Percentiles rank a stretch among this genome's conserved stretches.
Evolutionary conservation across 2,113 vertebrate species (phyloP).

Genomic region (Rhinogobius similis): DNA sequence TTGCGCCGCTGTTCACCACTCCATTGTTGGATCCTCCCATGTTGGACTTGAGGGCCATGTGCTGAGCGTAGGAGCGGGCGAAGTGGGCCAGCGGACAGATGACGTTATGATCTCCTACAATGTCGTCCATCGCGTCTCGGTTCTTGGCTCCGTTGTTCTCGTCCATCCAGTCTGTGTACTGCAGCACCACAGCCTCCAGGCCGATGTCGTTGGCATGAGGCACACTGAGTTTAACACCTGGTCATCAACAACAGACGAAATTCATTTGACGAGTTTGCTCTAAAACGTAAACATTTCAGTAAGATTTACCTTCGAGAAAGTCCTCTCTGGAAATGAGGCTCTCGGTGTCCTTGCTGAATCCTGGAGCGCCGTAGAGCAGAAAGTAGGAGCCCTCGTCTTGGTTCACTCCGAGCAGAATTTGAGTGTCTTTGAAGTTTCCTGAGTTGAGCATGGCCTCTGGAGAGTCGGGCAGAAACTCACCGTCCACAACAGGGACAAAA

Average conservation of each 20-base stretch:
- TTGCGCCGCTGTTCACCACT: conserved; percentile 60
- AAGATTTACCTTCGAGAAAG: conserved; percentile 83
- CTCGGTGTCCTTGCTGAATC: conserved; percentile 93
- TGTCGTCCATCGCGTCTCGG: conserved; percentile 87
- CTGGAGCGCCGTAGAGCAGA: conserved; percentile 88
- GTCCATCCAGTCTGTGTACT: conserved; percentile 92
- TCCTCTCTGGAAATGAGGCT: conserved; percentile 89
- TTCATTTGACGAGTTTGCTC: neutral
- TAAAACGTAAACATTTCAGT: neutral
- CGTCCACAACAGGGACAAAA: conserved; percentile 90
- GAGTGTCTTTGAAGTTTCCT: conserved; percentile 81
- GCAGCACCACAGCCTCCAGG: conserved; percentile 87
- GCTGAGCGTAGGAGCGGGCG: conserved; percentile 79
- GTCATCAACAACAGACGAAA: conserved; percentile 26
- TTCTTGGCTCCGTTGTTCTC: conserved; percentile 86
- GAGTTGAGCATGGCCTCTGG: conserved; percentile 84
- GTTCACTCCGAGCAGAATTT: conserved; percentile 88
- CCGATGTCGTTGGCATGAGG: conserved; percentile 90
- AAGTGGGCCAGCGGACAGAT: conserved; percentile 88
- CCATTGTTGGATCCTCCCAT: conserved; percentile 48
- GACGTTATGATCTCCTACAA: conserved; percentile 92
- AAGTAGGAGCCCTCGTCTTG: conserved; percentile 91
- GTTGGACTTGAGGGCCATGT: conserved; percentile 67
- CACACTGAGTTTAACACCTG: conserved; percentile 85
- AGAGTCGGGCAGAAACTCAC: conserved; percentile 83